phyloP scores from a whole-genome alignment of 2,888 invertebrate species.

The Alentia gelatinosa region DNA sequence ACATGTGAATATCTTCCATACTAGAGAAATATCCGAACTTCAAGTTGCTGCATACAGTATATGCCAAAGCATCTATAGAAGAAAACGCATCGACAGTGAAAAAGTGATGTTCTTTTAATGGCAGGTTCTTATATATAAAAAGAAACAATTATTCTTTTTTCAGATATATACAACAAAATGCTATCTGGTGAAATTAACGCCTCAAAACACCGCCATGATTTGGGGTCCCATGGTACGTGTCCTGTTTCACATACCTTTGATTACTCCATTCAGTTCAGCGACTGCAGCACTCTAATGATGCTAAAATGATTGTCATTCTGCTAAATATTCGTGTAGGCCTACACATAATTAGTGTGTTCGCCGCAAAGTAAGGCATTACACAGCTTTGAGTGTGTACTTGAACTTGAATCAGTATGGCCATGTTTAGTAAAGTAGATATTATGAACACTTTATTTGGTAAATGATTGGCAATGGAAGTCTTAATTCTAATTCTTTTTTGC shows the following conservation, averaged over 20 bases:
- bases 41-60: background rate
- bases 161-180: slow-evolving; percentile 62
- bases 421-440: too few species aligned
- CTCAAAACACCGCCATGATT: slow-evolving; percentile 62
- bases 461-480: background rate
- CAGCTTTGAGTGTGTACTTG: background rate
- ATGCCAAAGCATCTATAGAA: background rate
- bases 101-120: background rate
- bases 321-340: background rate
- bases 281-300: background rate
- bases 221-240: slow-evolving; percentile 61
- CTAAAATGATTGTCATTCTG: background rate
- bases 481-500: background rate
- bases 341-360: background rate
- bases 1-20: background rate
- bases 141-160: background rate
- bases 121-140: background rate
- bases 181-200: slow-evolving; percentile 64
- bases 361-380: background rate
- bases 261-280: background rate
- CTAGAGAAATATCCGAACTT: background rate
- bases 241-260: background rate
- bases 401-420: background rate
- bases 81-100: background rate
- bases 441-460: too few species aligned